These are phyloP conservation scores for Brachionichthys hirsutus DNA, from an alignment of 2,113 vertebrate genomes.

Conservation along the genomic window DNA sequence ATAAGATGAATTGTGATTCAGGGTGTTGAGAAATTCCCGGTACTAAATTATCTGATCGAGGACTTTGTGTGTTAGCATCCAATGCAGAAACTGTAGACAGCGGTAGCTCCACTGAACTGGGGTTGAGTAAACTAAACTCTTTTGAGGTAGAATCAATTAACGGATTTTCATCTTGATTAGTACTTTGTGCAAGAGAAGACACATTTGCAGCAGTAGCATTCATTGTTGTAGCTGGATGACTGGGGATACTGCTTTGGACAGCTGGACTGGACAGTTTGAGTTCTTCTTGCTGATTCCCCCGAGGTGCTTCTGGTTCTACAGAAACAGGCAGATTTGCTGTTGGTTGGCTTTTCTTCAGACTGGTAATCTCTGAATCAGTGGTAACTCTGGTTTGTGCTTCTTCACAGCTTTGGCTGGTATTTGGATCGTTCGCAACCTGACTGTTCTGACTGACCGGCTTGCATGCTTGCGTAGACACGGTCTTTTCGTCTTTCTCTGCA, in stretches of 20 bases:
- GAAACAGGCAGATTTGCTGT: constrained; percentile 29
- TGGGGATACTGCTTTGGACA: constrained; percentile 13
- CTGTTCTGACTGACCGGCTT: constrained; percentile 11
- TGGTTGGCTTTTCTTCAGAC: constrained; percentile 43
- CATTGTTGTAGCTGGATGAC: constrained; percentile 9
- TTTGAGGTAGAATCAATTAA: constrained; percentile 28
- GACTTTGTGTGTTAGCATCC: constrained; percentile 14
- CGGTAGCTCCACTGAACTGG: constrained; percentile 4
- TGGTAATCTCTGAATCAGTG: constrained; percentile 71
- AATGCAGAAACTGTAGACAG: constrained; percentile 1
- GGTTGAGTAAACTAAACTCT: constrained; percentile 1
- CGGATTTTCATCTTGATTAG: constrained; percentile 14
- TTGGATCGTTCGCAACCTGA: constrained; percentile 7
- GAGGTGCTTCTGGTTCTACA: constrained; percentile 53
- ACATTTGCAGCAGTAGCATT: constrained; percentile 4
- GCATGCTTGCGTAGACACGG: constrained; percentile 3
- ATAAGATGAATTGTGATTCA: constrained; percentile 12
- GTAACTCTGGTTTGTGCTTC: constrained; percentile 30
- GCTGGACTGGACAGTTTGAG: constrained; percentile 15
- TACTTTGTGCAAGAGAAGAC: constrained; percentile 9
- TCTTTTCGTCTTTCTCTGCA: constrained; percentile 22
- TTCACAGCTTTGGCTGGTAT: constrained; percentile 8
- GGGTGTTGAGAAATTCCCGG: neutral
- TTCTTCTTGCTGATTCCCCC: neutral
- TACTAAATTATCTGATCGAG: constrained; percentile 9